Evolutionary conservation across 2,888 invertebrate species (phyloP).

Genomic region (Macrosoma leucophasiata): DNA sequence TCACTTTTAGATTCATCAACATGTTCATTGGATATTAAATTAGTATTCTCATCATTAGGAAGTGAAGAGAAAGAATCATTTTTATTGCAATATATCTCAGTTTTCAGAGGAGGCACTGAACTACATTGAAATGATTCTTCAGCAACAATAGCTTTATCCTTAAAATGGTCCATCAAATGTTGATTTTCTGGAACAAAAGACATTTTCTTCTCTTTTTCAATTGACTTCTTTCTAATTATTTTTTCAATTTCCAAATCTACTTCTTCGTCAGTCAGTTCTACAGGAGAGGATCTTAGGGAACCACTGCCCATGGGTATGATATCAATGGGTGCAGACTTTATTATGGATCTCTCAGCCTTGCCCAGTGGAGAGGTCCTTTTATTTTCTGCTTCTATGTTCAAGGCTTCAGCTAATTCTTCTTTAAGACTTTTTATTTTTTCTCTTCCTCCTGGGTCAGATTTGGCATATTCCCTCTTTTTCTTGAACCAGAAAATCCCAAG

Average conservation of each 20-base stretch:
- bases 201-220: slow-evolving; percentile 59
- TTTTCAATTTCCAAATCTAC: slow-evolving; percentile 81
- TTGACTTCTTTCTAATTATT: slow-evolving; percentile 74
- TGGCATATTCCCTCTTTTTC: slow-evolving; percentile 83
- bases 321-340: slow-evolving; percentile 82
- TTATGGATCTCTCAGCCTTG: slow-evolving; percentile 57
- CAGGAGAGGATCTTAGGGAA: slow-evolving; percentile 74
- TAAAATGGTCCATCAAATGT: slow-evolving; percentile 15
- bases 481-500: slow-evolving; percentile 89
- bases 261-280: slow-evolving; percentile 79
- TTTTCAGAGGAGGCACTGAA: slow-evolving; percentile 38
- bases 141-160: slow-evolving; percentile 11
- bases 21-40: slow-evolving; percentile 34
- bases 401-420: slow-evolving; percentile 66
- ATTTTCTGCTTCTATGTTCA: slow-evolving; percentile 57
- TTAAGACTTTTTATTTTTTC: slow-evolving; percentile 65
- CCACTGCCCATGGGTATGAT: slow-evolving; percentile 72
- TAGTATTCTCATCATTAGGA: slow-evolving; percentile 33
- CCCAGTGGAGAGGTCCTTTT: slow-evolving; percentile 60
- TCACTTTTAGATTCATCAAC: slow-evolving; percentile 34
- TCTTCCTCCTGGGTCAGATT: slow-evolving; percentile 84
- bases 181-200: slow-evolving; percentile 44
- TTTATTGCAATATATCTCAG: slow-evolving; percentile 35
- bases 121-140: slow-evolving; percentile 20
- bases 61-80: slow-evolving; percentile 32